Evolutionary conservation across 2,797 vertebrate genomes (phyloP), one percentile per base, ranked within the genome.

Genomic region (Lepus townsendii): DNA sequence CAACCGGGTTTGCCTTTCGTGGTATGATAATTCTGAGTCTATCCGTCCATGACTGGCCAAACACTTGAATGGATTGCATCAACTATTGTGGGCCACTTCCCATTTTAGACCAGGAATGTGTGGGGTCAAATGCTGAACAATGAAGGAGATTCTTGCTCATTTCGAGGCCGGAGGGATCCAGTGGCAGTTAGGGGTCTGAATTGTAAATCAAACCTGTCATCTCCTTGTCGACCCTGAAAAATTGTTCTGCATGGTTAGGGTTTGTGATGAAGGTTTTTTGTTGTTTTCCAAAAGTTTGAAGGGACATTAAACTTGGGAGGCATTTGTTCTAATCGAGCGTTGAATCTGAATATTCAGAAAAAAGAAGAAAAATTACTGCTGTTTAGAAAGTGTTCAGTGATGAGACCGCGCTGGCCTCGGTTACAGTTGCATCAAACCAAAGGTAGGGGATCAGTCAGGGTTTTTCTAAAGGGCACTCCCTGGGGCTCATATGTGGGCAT

Each of bases 181-280:
- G 94, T 86, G 88, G 89, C 83, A 89, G 27, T 78, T 47, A 87
- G 96, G 92, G 83, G 95, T 85, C 69, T 85, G 76, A 85, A 91
- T 76, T 95, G 91, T 97, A 97, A 97, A 97, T 97, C 87, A 91
- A 84, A 82, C 35, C 89, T 91, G 95, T 97, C 97, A 95, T 95
- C 95, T 92, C 95, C 86, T 95, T 94, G 90, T 95, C 88, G 66
- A 35, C 72, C 80, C 19, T 10, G 42, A 26, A 96, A 97, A 79
- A 65, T 83, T 94, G 96, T 94, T 71, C 68, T 75, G 47, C 11
- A 52, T 63, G 60, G 52, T 63, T 91, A 24, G 82, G 75, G 63
- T 75, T 94, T 95, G 54, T 73, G 76, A 93, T 88, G 75, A 93
- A 91, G 80, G 84, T 93, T 24, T 90, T 75, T 80, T 83, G 50